phyloP scores from a whole-genome alignment of 2,888 invertebrate species.

The Cheilosia urbana region DNA sequence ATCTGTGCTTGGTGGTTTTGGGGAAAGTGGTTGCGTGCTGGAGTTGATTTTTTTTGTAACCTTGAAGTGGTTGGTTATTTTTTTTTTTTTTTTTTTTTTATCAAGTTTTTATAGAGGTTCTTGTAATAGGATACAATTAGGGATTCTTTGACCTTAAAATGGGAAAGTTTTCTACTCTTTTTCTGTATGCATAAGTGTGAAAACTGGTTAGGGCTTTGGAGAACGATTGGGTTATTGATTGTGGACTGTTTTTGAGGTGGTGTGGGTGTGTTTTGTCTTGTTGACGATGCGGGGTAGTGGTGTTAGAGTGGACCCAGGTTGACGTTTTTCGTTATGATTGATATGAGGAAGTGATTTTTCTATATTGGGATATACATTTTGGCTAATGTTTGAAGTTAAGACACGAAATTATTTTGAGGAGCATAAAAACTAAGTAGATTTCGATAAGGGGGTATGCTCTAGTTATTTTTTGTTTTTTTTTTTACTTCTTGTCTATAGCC shows the following conservation, averaged over 20 bases:
- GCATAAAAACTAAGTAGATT: too few species aligned
- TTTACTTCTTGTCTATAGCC: too few species aligned
- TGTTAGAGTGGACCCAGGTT: not conserved
- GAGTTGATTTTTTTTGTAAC: too few species aligned
- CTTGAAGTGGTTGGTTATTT: constrained; percentile 3
- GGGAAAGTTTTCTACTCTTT: constrained; percentile 13
- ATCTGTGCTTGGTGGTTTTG: constrained; percentile 28
- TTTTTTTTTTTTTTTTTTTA: not conserved
- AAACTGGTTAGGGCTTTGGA: constrained; percentile 10
- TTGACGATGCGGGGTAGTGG: not conserved
- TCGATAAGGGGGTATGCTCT: too few species aligned
- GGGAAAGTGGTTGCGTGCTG: constrained; percentile 47
- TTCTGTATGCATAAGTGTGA: constrained; percentile 31
- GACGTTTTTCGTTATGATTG: not conserved
- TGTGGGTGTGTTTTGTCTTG: not conserved
- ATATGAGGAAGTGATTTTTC: not conserved
- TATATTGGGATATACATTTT: too few species aligned
- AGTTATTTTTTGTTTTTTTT: too few species aligned
- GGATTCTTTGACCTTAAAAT: constrained; percentile 46
- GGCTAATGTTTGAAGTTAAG: too few species aligned
- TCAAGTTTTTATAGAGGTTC: constrained; percentile 18
- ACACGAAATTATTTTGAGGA: too few species aligned
- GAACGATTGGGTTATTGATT: not conserved
- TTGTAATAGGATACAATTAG: constrained; percentile 54
- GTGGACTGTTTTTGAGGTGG: not conserved